A percentile compares a stretch with the other conserved stretches of the same genome.
Evolutionary conservation across 64 coral and sea anemone genomes (phyloP).

Genomic region (Porites australiensis): DNA sequence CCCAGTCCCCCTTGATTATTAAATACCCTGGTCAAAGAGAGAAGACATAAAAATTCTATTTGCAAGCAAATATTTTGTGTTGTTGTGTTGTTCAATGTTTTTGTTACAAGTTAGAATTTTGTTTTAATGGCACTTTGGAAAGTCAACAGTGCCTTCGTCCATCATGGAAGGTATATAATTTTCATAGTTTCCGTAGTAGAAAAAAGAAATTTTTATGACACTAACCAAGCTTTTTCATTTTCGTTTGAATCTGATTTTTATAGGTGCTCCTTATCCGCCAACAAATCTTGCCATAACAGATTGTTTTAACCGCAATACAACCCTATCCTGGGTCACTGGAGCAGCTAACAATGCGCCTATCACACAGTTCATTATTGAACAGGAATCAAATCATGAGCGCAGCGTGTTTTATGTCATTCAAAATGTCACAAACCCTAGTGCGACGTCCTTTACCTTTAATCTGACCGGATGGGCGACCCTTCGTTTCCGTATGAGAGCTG

Average conservation of each 20-base stretch:
- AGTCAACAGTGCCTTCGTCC: no score
- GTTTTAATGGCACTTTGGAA: no score
- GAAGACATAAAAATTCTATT: no score
- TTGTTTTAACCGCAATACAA: conserved; percentile 48
- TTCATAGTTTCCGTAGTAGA: no score
- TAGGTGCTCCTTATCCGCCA: conserved; percentile 81
- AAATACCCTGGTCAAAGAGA: no score
- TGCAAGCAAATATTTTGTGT: no score
- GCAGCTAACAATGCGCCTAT: conserved; percentile 52
- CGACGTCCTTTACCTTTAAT: conserved; percentile 38
- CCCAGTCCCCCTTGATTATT: no score
- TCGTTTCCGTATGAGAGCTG: conserved; percentile 75
- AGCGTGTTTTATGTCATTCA: conserved; percentile 35
- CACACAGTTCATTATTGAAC: conserved; percentile 73
- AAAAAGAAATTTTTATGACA: no score
- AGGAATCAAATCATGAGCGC: conserved; percentile 55
- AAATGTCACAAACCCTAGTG: conserved; percentile 71
- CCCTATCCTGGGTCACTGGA: conserved; percentile 51
- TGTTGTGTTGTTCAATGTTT: no score
- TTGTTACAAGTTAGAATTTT: no score
- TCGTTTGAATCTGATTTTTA: not conserved
- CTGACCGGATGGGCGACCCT: conserved; percentile 66
- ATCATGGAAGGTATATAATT: no score
- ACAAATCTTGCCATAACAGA: conserved; percentile 16
- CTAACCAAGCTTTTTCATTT: no score